Evolutionary conservation across 2,797 vertebrate species (phyloP).

Genomic region (Corythornis leucogaster): DNA sequence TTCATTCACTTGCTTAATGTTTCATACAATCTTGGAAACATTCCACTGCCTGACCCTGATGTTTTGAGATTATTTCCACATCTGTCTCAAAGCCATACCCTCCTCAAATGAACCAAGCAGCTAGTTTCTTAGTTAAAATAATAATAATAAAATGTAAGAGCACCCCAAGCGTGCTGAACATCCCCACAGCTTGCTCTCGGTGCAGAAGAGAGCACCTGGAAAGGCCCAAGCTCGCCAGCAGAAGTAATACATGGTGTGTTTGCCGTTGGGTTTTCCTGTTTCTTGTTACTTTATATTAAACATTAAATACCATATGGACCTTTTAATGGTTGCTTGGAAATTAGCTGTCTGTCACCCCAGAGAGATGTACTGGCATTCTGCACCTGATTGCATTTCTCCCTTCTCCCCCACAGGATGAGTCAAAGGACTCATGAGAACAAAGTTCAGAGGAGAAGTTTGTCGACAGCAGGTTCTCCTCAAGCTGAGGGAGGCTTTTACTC

Average conservation of each 20-base stretch:
- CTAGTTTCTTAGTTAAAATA: conserved; percentile 20
- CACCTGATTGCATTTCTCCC: conserved; percentile 76
- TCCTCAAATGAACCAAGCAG: conserved; percentile 35
- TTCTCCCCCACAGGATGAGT: conserved; percentile 59
- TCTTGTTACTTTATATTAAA: conserved; percentile 69
- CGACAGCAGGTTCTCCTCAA: conserved; percentile 59
- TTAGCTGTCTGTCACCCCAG: conserved; percentile 13
- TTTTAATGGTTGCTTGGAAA: conserved; percentile 72
- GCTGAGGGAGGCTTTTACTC: not conserved
- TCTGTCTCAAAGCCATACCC: not conserved
- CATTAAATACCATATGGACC: conserved; percentile 64
- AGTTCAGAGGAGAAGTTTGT: conserved; percentile 51
- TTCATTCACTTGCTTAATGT: conserved; percentile 47
- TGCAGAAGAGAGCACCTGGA: not conserved
- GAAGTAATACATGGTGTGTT: not conserved
- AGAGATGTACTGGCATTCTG: conserved; percentile 51
- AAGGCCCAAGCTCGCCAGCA: not conserved
- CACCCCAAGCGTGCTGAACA: not conserved
- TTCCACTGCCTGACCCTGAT: conserved; percentile 25
- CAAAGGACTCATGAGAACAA: conserved; percentile 52
- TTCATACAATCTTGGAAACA: conserved; percentile 39
- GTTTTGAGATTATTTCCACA: conserved; percentile 57
- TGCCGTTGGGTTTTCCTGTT: not conserved
- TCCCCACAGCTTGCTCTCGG: not conserved
- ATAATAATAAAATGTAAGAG: not conserved